Conservation (phyloP, 2,797 vertebrate genomes). For the Jordanella pulchra region DNA sequence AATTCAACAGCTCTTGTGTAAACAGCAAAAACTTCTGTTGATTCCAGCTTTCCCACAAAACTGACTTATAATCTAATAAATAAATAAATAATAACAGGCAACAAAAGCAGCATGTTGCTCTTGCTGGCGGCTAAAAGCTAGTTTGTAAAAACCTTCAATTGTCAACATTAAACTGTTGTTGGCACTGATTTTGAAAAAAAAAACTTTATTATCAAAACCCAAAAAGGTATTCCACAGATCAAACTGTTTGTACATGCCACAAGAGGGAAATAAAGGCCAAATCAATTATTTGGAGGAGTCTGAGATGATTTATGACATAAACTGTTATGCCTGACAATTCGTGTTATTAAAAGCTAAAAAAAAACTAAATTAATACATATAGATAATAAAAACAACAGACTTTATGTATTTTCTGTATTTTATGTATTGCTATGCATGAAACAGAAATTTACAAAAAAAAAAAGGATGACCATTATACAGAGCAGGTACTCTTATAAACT, state of each 20-base stretch:
- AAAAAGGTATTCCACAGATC: not conserved
- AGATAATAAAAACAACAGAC: not conserved
- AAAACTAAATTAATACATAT: not conserved
- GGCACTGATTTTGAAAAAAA: not conserved
- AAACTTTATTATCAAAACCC: conserved; percentile 3
- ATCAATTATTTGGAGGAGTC: not conserved
- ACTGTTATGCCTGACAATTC: too few relatives aligned
- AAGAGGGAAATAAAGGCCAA: conserved; percentile 45
- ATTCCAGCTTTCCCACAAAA: not conserved
- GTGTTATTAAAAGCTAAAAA: not conserved
- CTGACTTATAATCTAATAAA: not conserved
- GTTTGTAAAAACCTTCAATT: conserved; percentile 23
- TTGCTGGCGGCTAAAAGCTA: conserved; percentile 13
- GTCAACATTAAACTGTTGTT: not conserved
- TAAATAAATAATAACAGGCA: too few relatives aligned
- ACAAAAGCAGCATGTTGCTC: conserved; percentile 19
- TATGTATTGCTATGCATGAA: not conserved
- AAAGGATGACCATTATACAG: too few relatives aligned
- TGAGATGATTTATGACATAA: not conserved
- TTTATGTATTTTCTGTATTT: not conserved
- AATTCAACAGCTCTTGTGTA: not conserved
- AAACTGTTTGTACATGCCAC: conserved; percentile 20
- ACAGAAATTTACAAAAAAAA: too few relatives aligned
- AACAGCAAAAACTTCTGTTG: not conserved
- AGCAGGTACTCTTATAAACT: not conserved